Evolutionary conservation across 2,113 vertebrate species (phyloP), one percentile per base, ranked within the genome.

Genomic region (Haemorhous mexicanus): DNA sequence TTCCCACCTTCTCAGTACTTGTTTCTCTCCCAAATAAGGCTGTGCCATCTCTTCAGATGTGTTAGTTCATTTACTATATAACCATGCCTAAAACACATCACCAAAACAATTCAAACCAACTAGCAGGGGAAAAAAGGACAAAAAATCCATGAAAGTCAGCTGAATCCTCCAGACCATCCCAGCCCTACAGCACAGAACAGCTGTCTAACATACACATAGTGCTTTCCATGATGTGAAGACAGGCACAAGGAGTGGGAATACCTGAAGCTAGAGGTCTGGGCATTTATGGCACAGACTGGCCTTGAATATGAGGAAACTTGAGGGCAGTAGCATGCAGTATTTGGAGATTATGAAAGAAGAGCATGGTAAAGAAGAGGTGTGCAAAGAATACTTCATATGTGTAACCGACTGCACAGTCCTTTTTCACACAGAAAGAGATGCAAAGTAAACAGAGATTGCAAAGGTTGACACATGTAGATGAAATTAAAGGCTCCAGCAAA

Each of bases 121-220:
- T 46, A 50, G 28, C 23, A 72, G 15, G 2, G 6, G 20, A 1
- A 0, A 56, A 35, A 56, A 24, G 20, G 10, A 35, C 10, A 43
- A 33, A 56, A 64, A 30, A 0, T 4, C 9, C 14, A n/a, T 5
- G 33, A 77, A 80, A n/a, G 18, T 1, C 59, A 64, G 20, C 0
- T 68, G 53, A 72, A 79, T 46, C 19, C 62, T 86, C 35, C 30
- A 72, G 67, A 80, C 10, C 28, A 79, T 39, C 1, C 15, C 26
- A 88, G 47, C 19, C 19, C 37, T 63, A 19, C 17, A 43, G 39
- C 79, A 72, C 53, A 64, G 53, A 79, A 59, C 27, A 80, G 30
- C 33, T 58, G n/a, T 19, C 50, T 43, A 68, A 72, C 9, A 7
- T 5, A 46, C 20, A 69, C 2, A 68, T 1, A 18, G 0, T 7